Evolutionary conservation across 2,113 vertebrate species (phyloP).

Genomic region (Astatoreochromis straeleni): DNA sequence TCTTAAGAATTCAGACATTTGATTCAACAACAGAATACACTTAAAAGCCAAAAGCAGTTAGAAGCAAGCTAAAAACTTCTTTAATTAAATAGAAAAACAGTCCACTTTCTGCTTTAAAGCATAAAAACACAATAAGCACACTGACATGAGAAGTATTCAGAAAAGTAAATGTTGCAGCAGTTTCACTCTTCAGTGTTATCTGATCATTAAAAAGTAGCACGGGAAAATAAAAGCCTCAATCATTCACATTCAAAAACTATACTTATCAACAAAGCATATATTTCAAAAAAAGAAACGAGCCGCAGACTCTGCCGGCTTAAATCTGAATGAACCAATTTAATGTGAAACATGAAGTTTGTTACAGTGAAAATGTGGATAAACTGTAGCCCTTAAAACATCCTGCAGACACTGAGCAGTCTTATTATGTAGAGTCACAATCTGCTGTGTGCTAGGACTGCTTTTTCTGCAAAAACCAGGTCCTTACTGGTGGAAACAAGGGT

Average conservation of each 20-base stretch:
- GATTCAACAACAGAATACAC: neutral
- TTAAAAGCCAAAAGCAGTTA: neutral
- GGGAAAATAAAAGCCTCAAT: neutral
- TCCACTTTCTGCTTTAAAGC: neutral
- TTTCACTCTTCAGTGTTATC: neutral
- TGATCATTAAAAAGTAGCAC: neutral
- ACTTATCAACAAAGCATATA: neutral
- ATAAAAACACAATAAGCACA: neutral
- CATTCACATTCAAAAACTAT: neutral
- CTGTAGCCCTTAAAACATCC: neutral
- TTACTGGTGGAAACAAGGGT: neutral
- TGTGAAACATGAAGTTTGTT: neutral
- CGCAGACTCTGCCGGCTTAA: rapidly evolving
- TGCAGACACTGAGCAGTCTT: neutral
- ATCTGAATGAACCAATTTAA: neutral
- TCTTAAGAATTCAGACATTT: neutral
- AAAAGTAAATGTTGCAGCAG: neutral
- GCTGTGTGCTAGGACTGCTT: neutral
- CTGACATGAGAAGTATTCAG: neutral
- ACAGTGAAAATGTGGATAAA: neutral
- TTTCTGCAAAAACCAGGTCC: neutral
- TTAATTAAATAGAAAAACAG: neutral
- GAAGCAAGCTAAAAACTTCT: rapidly evolving
- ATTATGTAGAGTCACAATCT: neutral
- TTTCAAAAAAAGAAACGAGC: neutral